Base-by-base conservation (phyloP, 2,797 vertebrate species). In the Catharus ustulatus region DNA sequence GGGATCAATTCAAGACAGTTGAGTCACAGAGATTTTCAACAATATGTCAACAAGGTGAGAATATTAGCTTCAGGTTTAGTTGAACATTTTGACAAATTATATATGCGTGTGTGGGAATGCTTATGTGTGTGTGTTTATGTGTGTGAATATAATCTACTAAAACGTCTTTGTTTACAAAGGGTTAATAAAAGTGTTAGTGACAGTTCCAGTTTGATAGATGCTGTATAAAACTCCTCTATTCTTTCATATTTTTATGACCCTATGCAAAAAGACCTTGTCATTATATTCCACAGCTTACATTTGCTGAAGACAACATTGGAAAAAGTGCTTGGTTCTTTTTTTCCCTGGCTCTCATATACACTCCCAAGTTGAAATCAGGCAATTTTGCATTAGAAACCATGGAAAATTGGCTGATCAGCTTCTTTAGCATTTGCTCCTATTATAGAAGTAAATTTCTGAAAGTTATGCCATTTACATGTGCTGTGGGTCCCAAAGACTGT, bases 31-130 rank as follows among this genome's bases (percentile, higher is more conserved):
- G 58, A 48, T 68, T 90, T 75, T 49, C 51, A 71, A 32, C 19
- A 46, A 5, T 20, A 75, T 29, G 26, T 57, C n/a, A 89, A 23
- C 4, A 16, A 75, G 42, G 6, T 62, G 48, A 87, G 30, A 93
- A 45, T 73, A 84, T 34, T 34, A 48, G 10, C 32, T 84, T 73
- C 23, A 73, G 43, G 21, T 66, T 57, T 52, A 49, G 6, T 38
- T 78, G 68, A 54, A 23, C 66, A 34, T 72, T 81, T 82, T 43
- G 12, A 22, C 29, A 89, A 57, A 69, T 32, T 52, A 3, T 38
- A 13, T n/a, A 4, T 32, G 40, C 13, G 16, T 4, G 3, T 4
- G 2, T 40, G 43, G 15, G 19, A 7, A 21, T 15, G 5, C 17
- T 10, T 5, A 15, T 27, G 7, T 36, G 9, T 10, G 15, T 55